Evolutionary conservation across 2,113 vertebrate species (phyloP).

Genomic region (Periophthalmodon schlosseri): DNA sequence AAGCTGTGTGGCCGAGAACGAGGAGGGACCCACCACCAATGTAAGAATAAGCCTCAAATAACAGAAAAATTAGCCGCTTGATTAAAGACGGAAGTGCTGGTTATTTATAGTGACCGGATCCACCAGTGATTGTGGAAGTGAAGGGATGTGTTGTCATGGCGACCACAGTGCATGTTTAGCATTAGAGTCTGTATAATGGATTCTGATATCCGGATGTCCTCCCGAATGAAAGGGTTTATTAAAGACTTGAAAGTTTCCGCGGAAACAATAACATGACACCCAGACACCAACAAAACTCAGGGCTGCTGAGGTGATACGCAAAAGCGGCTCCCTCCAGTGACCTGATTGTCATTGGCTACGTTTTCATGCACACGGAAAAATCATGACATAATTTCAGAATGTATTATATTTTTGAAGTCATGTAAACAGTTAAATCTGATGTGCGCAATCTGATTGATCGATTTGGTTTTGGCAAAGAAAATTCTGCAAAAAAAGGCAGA

Average conservation of each 20-base stretch:
- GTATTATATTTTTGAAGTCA: no score
- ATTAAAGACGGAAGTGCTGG: constrained; percentile 19
- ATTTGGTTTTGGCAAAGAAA: no score
- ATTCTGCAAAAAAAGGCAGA: no score
- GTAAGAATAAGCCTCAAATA: constrained; percentile 68
- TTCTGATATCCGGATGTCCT: constrained; percentile 56
- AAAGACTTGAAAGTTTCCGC: constrained; percentile 29
- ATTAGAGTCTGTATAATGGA: constrained; percentile 50
- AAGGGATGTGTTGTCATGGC: constrained; percentile 51
- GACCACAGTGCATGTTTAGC: constrained; percentile 47
- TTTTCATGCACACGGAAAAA: no score
- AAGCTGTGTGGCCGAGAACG: constrained; percentile 95
- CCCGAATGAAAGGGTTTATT: constrained; percentile 38
- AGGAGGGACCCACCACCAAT: constrained; percentile 97
- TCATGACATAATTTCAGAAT: no score
- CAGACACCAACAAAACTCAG: neutral
- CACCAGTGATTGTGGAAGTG: constrained; percentile 24
- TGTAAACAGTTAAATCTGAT: no score
- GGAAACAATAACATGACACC: constrained; percentile 13
- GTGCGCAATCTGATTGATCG: no score
- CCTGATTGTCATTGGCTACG: no score
- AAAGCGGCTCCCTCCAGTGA: neutral
- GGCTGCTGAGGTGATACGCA: neutral
- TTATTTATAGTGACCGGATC: constrained; percentile 25
- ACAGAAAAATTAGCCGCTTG: constrained; percentile 25